These are phyloP conservation scores for Balaenoptera acutorostrata DNA, from an alignment of 2,113 vertebrate genomes.

Conservation along the genomic window DNA sequence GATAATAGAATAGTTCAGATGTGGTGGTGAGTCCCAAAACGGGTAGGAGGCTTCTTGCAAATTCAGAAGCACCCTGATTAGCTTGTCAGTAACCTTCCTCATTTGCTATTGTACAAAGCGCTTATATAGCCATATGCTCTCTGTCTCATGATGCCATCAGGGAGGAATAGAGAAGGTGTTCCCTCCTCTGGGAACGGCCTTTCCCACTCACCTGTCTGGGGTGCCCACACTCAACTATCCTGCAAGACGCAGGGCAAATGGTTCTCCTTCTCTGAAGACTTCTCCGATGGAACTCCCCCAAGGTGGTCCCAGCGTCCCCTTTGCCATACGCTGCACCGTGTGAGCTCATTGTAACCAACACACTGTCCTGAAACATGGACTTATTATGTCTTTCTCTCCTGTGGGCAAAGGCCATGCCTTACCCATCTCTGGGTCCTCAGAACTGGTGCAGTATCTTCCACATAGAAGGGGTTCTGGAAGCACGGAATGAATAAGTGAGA, in stretches of 20 bases:
- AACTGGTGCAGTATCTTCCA: neutral
- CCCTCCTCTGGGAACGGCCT: neutral
- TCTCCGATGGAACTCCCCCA: neutral
- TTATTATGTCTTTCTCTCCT: neutral
- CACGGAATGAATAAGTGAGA: neutral
- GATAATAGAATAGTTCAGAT: neutral
- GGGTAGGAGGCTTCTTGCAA: neutral
- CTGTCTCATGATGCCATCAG: neutral
- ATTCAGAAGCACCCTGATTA: neutral
- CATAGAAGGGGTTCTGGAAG: neutral
- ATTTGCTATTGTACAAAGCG: neutral
- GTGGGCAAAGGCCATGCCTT: neutral
- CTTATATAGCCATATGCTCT: neutral
- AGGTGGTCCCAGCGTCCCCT: neutral
- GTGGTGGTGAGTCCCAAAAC: accelerated
- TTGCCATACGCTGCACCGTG: neutral
- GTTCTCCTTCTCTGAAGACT: neutral
- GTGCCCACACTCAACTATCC: neutral
- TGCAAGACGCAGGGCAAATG: neutral
- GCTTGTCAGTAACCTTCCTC: neutral
- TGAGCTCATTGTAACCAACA: neutral
- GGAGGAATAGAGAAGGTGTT: neutral
- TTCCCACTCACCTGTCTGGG: neutral
- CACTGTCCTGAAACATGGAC: neutral
- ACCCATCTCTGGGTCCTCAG: neutral